Conservation (phyloP, 2,888 invertebrate species). For the Nebria brevicollis region DNA sequence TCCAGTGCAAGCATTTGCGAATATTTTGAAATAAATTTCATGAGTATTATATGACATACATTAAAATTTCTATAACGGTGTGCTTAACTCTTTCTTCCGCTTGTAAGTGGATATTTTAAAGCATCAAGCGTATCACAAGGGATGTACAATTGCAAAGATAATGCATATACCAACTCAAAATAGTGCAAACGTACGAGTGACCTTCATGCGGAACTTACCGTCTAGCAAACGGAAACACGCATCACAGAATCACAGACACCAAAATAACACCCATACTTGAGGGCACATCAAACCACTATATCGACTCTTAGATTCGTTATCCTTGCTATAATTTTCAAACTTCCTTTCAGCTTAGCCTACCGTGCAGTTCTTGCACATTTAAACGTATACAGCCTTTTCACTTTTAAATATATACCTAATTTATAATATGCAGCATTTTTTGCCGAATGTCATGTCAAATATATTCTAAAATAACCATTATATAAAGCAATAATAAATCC, state of each 20-base stretch:
- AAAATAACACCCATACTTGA: constrained; percentile 11
- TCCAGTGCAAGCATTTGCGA: too few relatives aligned
- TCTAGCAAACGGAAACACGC: constrained; percentile 32
- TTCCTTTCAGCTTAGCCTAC: not conserved
- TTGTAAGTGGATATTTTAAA: too few relatives aligned
- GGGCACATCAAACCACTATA: not conserved
- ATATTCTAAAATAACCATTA: not conserved
- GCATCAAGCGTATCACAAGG: not conserved
- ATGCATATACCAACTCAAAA: constrained; percentile 3
- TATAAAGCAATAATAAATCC: not conserved
- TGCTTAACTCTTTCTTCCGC: too few relatives aligned
- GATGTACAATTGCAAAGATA: not conserved
- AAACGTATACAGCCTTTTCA: too few relatives aligned
- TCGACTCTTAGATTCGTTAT: not conserved
- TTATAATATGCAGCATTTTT: too few relatives aligned
- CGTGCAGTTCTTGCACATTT: not conserved
- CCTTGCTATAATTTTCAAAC: not conserved
- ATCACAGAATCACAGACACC: constrained; percentile 32
- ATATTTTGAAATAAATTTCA: too few relatives aligned
- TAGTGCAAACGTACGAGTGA: constrained; percentile 6
- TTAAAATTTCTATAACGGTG: too few relatives aligned
- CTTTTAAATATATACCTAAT: too few relatives aligned
- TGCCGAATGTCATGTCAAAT: too few relatives aligned
- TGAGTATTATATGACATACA: too few relatives aligned
- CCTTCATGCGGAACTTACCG: constrained; percentile 28